Conservation (phyloP, 2,888 invertebrate genomes). For the Emmelina monodactyla region DNA sequence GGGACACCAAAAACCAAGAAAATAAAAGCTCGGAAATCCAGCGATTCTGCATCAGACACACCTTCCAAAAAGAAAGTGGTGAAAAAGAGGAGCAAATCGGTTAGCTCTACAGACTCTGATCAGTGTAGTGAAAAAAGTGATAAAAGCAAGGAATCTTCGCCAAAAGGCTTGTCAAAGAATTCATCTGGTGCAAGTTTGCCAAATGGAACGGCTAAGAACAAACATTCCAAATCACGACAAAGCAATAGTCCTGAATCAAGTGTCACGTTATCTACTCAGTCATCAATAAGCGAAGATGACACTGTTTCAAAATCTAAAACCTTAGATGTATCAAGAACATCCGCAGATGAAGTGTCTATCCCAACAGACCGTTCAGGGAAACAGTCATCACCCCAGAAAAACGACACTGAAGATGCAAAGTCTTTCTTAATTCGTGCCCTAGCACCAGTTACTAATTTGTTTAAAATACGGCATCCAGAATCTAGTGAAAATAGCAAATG, state of each 20-base stretch:
- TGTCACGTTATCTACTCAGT: slow-evolving; percentile 59
- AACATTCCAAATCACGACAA: slow-evolving; percentile 48
- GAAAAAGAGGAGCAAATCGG: slow-evolving; percentile 51
- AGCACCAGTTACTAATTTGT: slow-evolving; percentile 78
- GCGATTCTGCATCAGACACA: slow-evolving; percentile 45
- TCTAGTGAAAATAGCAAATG: slow-evolving; percentile 55
- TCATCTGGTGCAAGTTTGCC: slow-evolving; percentile 29
- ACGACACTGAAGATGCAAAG: slow-evolving; percentile 70
- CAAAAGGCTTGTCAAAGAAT: slow-evolving; percentile 29
- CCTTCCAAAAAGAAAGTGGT: slow-evolving; percentile 43
- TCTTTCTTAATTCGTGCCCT: slow-evolving; percentile 76
- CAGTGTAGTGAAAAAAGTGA: slow-evolving; percentile 32
- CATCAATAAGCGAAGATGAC: slow-evolving; percentile 58
- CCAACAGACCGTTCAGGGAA: slow-evolving; percentile 59
- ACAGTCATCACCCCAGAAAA: slow-evolving; percentile 59
- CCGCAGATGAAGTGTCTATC: slow-evolving; percentile 65
- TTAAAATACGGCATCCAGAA: slow-evolving; percentile 69
- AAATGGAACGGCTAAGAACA: slow-evolving; percentile 34
- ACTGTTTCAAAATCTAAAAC: slow-evolving; percentile 37
- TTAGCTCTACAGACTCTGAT: slow-evolving; percentile 50
- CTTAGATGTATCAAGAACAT: slow-evolving; percentile 59
- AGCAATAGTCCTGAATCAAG: slow-evolving; percentile 56
- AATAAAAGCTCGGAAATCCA: slow-evolving; percentile 45
- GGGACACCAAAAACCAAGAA: slow-evolving; percentile 35
- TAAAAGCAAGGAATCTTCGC: slow-evolving; percentile 24